These are phyloP conservation scores for Choloepus hoffmanni DNA, from an alignment of 2,113 vertebrate genomes.

Conservation along the genomic window DNA sequence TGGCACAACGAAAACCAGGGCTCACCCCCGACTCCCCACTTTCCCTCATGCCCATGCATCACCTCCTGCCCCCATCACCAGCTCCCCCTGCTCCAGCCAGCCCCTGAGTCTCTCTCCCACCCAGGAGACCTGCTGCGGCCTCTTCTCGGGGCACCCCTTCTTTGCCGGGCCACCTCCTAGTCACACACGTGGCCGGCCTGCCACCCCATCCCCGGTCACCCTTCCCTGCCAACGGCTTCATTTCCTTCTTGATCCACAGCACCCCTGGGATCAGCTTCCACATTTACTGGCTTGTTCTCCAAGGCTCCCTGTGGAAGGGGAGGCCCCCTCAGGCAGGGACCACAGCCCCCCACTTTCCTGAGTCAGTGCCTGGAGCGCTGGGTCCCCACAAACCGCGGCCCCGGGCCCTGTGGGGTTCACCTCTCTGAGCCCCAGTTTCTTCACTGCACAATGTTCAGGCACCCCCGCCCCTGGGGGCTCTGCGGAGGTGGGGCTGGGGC, in stretches of 20 bases:
- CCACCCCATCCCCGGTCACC: neutral
- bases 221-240: neutral
- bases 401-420: fast-evolving
- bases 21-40: fast-evolving
- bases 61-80: fast-evolving
- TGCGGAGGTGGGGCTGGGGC: too few species aligned
- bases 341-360: neutral
- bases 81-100: neutral
- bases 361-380: fast-evolving
- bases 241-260: too few species aligned
- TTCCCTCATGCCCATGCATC: neutral
- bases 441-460: too few species aligned
- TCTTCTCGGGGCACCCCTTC: too few species aligned
- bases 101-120: too few species aligned
- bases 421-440: too few species aligned
- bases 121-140: neutral
- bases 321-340: neutral
- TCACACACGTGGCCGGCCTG: too few species aligned
- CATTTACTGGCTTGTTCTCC: fast-evolving
- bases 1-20: neutral
- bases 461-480: too few species aligned
- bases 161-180: neutral
- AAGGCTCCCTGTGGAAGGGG: neutral
- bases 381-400: neutral
- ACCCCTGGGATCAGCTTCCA: neutral